Evolutionary conservation across 2,888 invertebrate species (phyloP).

Genomic region (Leptinotarsa peninsularis): DNA sequence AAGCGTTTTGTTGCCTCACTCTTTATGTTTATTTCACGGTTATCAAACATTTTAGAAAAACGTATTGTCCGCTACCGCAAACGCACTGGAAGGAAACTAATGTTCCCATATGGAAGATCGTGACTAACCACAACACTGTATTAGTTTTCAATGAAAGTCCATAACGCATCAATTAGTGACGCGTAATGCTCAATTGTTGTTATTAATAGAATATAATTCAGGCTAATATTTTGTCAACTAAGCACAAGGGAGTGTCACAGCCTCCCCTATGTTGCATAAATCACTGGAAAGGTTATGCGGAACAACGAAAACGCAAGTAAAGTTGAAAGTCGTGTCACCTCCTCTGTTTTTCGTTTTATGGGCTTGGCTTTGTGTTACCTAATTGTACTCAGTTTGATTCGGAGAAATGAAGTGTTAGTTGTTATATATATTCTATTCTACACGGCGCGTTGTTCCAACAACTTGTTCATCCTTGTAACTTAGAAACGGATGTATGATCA

Average conservation of each 20-base stretch:
- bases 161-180: constrained; percentile 58
- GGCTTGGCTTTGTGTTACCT: not conserved
- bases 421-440: too few relatives aligned
- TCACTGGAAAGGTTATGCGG: constrained; percentile 45
- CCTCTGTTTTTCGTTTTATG: constrained; percentile 21
- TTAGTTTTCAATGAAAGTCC: constrained; percentile 50
- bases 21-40: constrained; percentile 53
- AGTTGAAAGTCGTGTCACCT: constrained; percentile 54
- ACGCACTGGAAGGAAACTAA: constrained; percentile 47
- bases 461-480: too few relatives aligned
- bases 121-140: constrained; percentile 41
- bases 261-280: constrained; percentile 55
- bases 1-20: constrained; percentile 47
- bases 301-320: constrained; percentile 45
- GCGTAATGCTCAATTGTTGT: constrained; percentile 59
- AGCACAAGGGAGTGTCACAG: constrained; percentile 60
- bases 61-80: constrained; percentile 31
- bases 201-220: constrained; percentile 58
- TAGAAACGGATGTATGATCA: too few relatives aligned
- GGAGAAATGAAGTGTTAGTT: not conserved
- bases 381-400: not conserved
- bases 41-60: constrained; percentile 39
- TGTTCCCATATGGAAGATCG: constrained; percentile 49
- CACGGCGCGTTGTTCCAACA: too few relatives aligned
- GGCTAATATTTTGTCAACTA: constrained; percentile 60